These are phyloP conservation scores for Dunckerocampus dactyliophorus DNA, from an alignment of 2,113 vertebrate species.

Conservation along the genomic window DNA sequence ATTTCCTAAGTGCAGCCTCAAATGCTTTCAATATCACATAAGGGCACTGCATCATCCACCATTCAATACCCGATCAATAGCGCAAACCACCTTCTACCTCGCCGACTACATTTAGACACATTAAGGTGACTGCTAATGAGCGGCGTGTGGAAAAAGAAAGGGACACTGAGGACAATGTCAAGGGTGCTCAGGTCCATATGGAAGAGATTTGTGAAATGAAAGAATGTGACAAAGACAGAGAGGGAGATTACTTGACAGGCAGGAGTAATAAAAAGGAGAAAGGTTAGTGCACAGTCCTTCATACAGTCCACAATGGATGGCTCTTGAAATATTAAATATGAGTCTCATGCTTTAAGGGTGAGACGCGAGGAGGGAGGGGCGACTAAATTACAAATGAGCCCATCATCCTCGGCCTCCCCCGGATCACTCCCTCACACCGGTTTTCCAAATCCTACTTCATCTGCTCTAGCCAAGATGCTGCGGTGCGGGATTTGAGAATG, in stretches of 20 bases:
- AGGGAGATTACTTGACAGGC: constrained; percentile 26
- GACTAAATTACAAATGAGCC: constrained; percentile 62
- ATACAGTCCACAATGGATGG: constrained; percentile 24
- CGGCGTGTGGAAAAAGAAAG: not conserved
- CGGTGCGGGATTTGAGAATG: constrained; percentile 53
- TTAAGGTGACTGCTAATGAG: constrained; percentile 72
- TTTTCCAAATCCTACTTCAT: constrained; percentile 37
- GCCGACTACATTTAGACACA: constrained; percentile 66
- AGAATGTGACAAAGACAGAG: constrained; percentile 43
- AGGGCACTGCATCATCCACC: constrained; percentile 63
- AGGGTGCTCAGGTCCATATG: constrained; percentile 41
- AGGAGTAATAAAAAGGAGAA: constrained; percentile 41
- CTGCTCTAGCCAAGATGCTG: constrained; percentile 41
- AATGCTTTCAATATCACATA: constrained; percentile 72
- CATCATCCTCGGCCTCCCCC: constrained; percentile 40
- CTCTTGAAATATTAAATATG: constrained; percentile 37
- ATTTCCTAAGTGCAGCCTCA: constrained; percentile 36
- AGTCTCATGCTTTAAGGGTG: constrained; percentile 25
- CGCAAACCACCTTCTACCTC: constrained; percentile 62
- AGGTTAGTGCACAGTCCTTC: constrained; percentile 33
- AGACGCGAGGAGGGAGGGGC: constrained; percentile 24
- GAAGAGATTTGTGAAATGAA: constrained; percentile 46
- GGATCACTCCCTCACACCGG: constrained; percentile 38
- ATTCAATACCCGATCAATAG: constrained; percentile 67
- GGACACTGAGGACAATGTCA: constrained; percentile 44